These are phyloP conservation scores for Thaumetopoea pityocampa DNA, from an alignment of 1,140 invertebrate genomes.

Conservation along the genomic window DNA sequence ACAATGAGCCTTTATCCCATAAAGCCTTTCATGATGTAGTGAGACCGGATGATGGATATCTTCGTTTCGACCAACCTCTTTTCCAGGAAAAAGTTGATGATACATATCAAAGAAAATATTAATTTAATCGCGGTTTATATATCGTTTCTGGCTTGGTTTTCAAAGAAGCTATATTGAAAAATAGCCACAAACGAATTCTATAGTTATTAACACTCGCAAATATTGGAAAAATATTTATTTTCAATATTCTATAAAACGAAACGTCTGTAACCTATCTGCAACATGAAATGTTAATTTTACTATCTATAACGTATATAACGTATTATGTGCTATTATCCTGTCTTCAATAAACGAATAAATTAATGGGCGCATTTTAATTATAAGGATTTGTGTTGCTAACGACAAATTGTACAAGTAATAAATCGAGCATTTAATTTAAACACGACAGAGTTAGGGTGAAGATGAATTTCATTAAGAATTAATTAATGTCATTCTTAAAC, in stretches of 20 bases:
- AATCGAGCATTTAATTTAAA: slow-evolving; percentile 73
- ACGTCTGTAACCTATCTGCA: slow-evolving; percentile 10
- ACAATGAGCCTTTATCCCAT: slow-evolving; percentile 50
- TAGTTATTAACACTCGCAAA: slow-evolving; percentile 6
- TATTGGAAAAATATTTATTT: slow-evolving; percentile 22
- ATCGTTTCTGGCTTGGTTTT: slow-evolving; percentile 25
- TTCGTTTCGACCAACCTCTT: slow-evolving; percentile 64
- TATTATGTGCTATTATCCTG: no score
- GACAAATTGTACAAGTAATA: slow-evolving; percentile 73
- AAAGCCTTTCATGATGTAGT: slow-evolving; percentile 55
- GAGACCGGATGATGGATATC: slow-evolving; percentile 54
- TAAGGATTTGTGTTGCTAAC: slow-evolving; percentile 43
- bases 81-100: slow-evolving; percentile 66
- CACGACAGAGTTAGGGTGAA: slow-evolving; percentile 64
- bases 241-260: slow-evolving; percentile 7
- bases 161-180: slow-evolving; percentile 21
- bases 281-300: slow-evolving; percentile 22
- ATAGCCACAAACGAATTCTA: slow-evolving; percentile 17
- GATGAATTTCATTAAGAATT: slow-evolving; percentile 76
- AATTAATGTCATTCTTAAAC: slow-evolving; percentile 76
- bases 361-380: slow-evolving; percentile 63
- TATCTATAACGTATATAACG: slow-evolving; percentile 40
- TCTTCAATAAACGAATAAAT: slow-evolving; percentile 65
- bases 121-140: slow-evolving; percentile 12
- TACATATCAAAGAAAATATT: slow-evolving; percentile 65